Percentiles rank a stretch among this genome's conserved stretches.
These are phyloP conservation scores for Addax nasomaculatus DNA, from an alignment of 2,113 vertebrate genomes.

Conservation along the genomic window DNA sequence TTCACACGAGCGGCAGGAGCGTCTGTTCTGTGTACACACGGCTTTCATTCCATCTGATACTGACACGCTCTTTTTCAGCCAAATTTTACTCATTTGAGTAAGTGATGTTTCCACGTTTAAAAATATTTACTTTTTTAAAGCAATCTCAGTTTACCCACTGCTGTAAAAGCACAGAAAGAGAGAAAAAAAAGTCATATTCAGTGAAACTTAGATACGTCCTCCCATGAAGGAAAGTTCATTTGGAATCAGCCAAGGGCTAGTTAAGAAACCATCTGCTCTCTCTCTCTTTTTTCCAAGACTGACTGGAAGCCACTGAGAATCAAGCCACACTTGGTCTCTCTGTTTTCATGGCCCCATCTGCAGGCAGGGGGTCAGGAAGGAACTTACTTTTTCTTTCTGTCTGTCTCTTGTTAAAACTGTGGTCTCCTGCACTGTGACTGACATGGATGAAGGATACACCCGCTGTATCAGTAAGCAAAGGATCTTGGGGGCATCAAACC, in stretches of 20 bases:
- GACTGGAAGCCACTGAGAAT: not conserved
- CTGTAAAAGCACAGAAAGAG: not conserved
- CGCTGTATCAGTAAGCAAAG: not conserved
- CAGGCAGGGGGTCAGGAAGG: fast-evolving
- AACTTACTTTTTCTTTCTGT: not conserved
- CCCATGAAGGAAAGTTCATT: not conserved
- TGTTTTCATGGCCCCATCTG: not conserved
- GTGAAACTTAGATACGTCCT: not conserved
- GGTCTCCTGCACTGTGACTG: not conserved
- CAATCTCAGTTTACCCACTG: not conserved
- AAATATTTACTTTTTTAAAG: not conserved
- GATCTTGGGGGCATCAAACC: not conserved
- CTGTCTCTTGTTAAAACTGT: not conserved
- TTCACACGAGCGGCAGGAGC: not conserved
- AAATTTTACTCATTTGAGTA: not conserved
- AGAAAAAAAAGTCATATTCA: not conserved
- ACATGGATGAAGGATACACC: not conserved
- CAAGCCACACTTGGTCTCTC: not conserved
- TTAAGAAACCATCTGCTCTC: not conserved
- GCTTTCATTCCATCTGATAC: not conserved
- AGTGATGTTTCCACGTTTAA: not conserved
- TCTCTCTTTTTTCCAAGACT: not conserved
- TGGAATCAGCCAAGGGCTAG: not conserved
- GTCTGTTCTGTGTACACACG: not conserved
- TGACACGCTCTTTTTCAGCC: not conserved